Percentiles rank a stretch among this genome's conserved stretches.
Conservation (phyloP, 2,797 vertebrate genomes). For the Pseudomugil gertrudae region DNA sequence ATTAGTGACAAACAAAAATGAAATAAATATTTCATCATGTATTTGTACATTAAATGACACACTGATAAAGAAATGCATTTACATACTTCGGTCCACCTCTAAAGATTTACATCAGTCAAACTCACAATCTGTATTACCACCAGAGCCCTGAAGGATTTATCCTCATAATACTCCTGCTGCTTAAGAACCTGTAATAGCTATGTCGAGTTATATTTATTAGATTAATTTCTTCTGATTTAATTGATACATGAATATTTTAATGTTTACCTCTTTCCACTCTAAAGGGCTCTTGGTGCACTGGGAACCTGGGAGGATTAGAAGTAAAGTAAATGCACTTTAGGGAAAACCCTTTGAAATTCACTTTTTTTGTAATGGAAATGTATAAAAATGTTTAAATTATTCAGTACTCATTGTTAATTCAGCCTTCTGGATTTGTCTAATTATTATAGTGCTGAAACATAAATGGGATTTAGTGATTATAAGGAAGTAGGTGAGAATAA, state of each 20-base stretch:
- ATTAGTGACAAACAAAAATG: too few species aligned
- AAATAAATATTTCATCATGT: not conserved
- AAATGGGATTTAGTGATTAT: constrained; percentile 47
- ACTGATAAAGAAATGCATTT: constrained; percentile 5
- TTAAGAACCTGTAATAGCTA: constrained; percentile 72
- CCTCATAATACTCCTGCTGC: constrained; percentile 61
- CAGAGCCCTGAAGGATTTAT: constrained; percentile 74
- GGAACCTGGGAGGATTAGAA: constrained; percentile 34
- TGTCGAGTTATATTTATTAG: constrained; percentile 82
- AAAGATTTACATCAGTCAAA: constrained; percentile 32
- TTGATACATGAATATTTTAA: constrained; percentile 86
- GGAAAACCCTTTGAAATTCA: constrained; percentile 42
- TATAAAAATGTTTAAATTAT: constrained; percentile 70
- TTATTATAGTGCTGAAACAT: constrained; percentile 57
- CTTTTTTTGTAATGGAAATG: constrained; percentile 54
- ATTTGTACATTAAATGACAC: constrained; percentile 3
- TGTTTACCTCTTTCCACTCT: constrained; percentile 66
- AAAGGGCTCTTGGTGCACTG: constrained; percentile 56
- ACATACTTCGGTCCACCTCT: constrained; percentile 5
- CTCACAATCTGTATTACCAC: constrained; percentile 43
- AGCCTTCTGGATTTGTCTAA: constrained; percentile 65
- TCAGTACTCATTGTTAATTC: constrained; percentile 69
- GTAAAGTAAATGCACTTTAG: constrained; percentile 64
- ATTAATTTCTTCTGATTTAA: constrained; percentile 83
- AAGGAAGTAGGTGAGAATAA: constrained; percentile 37